A percentile compares a stretch with the other conserved stretches of the same genome.
phyloP scores from a whole-genome alignment of 2,113 vertebrate species.

The sheep (Ovis aries) region DNA sequence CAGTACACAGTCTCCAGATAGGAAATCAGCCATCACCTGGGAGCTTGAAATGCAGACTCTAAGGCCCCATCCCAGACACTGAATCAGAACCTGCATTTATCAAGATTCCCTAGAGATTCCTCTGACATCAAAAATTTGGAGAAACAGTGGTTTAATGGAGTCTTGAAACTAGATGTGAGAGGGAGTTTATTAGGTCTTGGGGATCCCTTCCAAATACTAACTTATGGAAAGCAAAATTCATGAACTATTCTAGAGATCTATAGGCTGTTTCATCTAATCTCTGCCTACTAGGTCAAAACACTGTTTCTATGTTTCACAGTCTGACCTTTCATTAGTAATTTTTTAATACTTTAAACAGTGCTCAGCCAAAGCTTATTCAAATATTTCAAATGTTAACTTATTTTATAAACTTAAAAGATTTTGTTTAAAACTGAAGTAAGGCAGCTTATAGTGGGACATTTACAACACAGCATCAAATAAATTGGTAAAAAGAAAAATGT shows the following conservation, averaged over 20 bases:
- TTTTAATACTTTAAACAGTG: not conserved
- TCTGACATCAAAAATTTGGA: not conserved
- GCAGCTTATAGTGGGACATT: not conserved
- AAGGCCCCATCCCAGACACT: not conserved
- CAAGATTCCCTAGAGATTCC: not conserved
- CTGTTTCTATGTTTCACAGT: not conserved
- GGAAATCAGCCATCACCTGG: not conserved
- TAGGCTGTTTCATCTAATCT: not conserved
- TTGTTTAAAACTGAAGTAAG: not conserved
- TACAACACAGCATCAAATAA: not conserved
- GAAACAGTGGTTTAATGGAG: not conserved
- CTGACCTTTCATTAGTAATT: not conserved
- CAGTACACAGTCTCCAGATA: not conserved
- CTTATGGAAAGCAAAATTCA: not conserved
- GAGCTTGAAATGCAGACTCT: not conserved
- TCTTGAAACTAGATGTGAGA: not conserved
- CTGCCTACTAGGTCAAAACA: not conserved
- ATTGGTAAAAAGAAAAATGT: not conserved
- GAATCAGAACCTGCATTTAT: not conserved
- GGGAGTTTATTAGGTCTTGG: not conserved
- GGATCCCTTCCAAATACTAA: not conserved
- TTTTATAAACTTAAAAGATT: not conserved
- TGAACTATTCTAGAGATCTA: not conserved
- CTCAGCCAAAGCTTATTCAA: not conserved
- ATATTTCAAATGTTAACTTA: not conserved